Evolutionary conservation across 2,113 vertebrate genomes (phyloP).

Genomic region (Addax nasomaculatus): DNA sequence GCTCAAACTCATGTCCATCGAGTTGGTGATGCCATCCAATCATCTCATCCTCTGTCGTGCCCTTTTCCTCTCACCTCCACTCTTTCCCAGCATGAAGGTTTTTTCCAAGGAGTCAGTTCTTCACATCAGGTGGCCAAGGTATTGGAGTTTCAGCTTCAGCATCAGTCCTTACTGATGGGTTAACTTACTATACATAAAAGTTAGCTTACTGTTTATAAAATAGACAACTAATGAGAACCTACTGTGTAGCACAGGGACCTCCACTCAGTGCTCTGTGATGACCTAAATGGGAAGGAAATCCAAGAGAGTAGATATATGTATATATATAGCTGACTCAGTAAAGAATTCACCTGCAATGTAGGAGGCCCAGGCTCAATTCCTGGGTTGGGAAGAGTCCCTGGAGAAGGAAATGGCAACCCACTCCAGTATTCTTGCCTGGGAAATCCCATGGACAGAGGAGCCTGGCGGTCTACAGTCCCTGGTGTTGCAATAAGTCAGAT

Average conservation of each 20-base stretch:
- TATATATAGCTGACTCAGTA: background rate
- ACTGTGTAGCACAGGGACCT: background rate
- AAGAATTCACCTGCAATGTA: background rate
- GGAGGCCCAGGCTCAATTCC: background rate
- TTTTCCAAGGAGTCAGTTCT: background rate
- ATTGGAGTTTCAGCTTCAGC: background rate
- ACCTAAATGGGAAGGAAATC: background rate
- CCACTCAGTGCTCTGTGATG: background rate
- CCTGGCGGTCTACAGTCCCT: background rate
- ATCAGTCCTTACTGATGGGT: background rate
- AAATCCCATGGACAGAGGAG: background rate
- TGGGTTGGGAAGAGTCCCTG: background rate
- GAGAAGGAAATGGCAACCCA: background rate
- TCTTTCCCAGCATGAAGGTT: background rate
- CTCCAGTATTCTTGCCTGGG: background rate
- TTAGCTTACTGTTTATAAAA: background rate
- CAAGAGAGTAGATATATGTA: background rate
- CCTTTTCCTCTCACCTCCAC: accelerated
- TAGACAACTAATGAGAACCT: background rate
- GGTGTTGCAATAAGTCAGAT: background rate
- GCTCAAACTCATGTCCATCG: background rate
- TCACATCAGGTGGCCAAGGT: background rate
- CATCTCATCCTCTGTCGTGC: background rate
- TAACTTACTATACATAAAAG: background rate
- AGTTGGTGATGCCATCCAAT: background rate